A percentile compares a stretch with the other conserved stretches of the same genome.
Conservation (phyloP, 2,888 invertebrate genomes). For the Agrypnus murinus region DNA sequence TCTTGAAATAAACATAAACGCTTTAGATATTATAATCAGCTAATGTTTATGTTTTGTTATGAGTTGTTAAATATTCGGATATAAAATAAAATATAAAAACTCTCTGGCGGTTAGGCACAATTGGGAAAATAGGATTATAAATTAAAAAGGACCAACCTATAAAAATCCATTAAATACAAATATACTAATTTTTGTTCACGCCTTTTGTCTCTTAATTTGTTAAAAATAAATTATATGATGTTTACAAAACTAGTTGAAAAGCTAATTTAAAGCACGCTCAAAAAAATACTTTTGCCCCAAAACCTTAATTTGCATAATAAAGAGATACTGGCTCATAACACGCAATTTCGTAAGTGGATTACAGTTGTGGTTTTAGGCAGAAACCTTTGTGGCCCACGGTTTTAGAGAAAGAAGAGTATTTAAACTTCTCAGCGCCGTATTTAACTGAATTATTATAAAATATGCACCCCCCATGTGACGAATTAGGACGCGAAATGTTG, state of each 20-base stretch:
- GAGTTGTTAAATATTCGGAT: too few relatives aligned
- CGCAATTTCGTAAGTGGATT: slow-evolving; percentile 48
- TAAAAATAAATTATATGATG: slow-evolving; percentile 40
- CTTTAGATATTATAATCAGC: slow-evolving; percentile 37
- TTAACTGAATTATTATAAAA: slow-evolving; percentile 45
- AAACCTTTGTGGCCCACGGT: slow-evolving; percentile 41
- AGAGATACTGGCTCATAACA: slow-evolving; percentile 48
- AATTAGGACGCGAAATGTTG: slow-evolving; percentile 31
- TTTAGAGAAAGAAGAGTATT: slow-evolving; percentile 39
- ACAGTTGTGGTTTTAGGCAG: slow-evolving; percentile 40
- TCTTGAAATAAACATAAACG: slow-evolving; percentile 30
- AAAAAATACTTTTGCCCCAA: slow-evolving; percentile 41
- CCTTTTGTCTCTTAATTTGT: slow-evolving; percentile 37
- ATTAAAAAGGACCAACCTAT: slow-evolving; percentile 13
- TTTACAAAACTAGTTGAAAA: slow-evolving; percentile 46
- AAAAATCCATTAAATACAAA: slow-evolving; percentile 33
- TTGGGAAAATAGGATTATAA: slow-evolving; percentile 4
- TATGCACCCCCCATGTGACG: slow-evolving; percentile 40
- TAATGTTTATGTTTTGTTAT: slow-evolving; percentile 13
- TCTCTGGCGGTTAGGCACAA: too few relatives aligned
- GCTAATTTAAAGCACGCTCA: slow-evolving; percentile 39
- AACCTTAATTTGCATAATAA: slow-evolving; percentile 46
- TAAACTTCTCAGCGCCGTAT: slow-evolving; percentile 35
- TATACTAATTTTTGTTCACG: slow-evolving; percentile 28
- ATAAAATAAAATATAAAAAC: too few relatives aligned